A percentile compares a stretch with the other conserved stretches of the same genome.
These are phyloP conservation scores for Lates calcarifer DNA, from an alignment of 2,113 vertebrate genomes.

Conservation along the genomic window DNA sequence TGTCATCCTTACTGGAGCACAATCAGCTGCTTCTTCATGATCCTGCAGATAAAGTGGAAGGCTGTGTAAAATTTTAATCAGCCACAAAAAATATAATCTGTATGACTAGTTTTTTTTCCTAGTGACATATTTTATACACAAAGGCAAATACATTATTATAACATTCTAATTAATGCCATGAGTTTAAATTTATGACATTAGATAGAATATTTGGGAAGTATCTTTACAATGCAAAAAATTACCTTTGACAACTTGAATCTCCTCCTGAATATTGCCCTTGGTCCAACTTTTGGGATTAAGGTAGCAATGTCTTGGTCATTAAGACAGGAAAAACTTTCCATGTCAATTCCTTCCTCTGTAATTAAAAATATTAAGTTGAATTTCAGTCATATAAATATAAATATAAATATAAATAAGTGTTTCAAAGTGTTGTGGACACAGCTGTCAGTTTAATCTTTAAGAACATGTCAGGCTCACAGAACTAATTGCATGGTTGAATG, in stretches of 20 bases:
- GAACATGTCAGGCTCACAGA: no score
- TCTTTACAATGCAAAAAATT: slow-evolving; percentile 1
- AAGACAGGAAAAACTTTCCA: slow-evolving; percentile 22
- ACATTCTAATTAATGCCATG: neutral
- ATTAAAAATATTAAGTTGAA: neutral
- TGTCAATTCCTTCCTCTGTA: slow-evolving; percentile 38
- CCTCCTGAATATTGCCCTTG: slow-evolving; percentile 26
- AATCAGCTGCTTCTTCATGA: neutral
- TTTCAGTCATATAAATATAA: neutral
- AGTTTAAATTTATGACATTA: neutral
- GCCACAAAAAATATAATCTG: neutral
- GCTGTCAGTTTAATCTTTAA: no score
- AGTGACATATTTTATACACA: neutral
- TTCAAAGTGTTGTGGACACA: neutral
- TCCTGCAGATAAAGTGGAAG: neutral
- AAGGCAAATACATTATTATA: neutral
- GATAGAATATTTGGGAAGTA: neutral
- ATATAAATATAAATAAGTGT: neutral
- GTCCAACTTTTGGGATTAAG: slow-evolving; percentile 18
- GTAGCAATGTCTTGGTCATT: neutral
- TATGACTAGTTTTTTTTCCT: neutral
- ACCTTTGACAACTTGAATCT: slow-evolving; percentile 42
- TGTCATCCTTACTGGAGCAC: neutral
- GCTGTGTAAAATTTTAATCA: neutral
- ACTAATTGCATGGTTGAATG: neutral